Base-by-base conservation (phyloP, 1,140 invertebrate genomes). In the Drosophila busckii region DNA sequence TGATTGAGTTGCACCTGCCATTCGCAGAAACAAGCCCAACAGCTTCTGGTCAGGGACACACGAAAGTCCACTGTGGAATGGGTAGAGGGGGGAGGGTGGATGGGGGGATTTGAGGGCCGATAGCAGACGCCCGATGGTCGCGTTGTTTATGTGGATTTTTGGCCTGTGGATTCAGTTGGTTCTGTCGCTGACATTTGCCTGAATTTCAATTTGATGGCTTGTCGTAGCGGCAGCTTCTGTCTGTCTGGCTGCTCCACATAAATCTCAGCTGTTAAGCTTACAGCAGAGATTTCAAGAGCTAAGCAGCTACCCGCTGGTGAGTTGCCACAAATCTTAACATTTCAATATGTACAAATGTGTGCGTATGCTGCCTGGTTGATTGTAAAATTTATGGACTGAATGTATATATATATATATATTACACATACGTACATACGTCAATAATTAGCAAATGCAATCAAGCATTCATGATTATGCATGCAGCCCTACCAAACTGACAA, bases 1-100 rank as follows among this genome's bases (percentile, higher is more conserved):
- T 78, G 73, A 78, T 78, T 78, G 73, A 78, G 68, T 84, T 84
- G 80, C 80, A 84, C 80, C 80, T 84, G 80, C 80, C 80, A 84
- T 84, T 84, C 80, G 80, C 65, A 84, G 80, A 84, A 84, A 70
- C 76, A 70, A 70, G 70, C 66, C 56, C 50, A 46, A 58, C 60
- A 63, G 40, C 37, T 29, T 41, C 37, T 41, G 49, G n/a, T 22
- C 31, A 48, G 20, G 31, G 23, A 40, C 20, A 50, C 48, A 25
- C 32, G 22, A 29, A 48, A 17, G 8, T 12, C 4, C 3, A 22
- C 17, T 7, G 45, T 4, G 15, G 35, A 6, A 37, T 8, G 28
- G 12, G 26, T 50, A 9, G 38, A 31, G 35, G 35, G 28, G 23
- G 42, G 40, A 15, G 42, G 13, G 3, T 9, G 9, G 3, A 6